Conservation (phyloP, 2,113 vertebrate species). For the Saccopteryx leptura region DNA sequence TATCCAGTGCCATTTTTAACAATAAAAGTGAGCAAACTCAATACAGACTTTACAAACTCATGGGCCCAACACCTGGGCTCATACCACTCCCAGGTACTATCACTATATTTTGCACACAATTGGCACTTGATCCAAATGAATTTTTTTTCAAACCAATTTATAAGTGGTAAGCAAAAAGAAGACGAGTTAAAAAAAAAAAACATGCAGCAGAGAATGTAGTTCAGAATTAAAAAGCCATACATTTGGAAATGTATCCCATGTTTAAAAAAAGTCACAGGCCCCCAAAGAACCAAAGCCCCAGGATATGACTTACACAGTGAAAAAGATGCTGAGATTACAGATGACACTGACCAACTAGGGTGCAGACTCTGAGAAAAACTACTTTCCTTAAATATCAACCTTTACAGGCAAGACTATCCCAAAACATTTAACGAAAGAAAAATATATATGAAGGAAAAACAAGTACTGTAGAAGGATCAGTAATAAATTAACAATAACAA, state of each 20-base stretch:
- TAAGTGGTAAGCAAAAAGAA: constrained; percentile 6
- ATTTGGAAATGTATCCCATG: neutral
- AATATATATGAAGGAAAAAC: neutral
- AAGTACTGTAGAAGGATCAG: neutral
- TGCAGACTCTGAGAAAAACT: constrained; percentile 27
- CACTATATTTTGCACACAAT: neutral
- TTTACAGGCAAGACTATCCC: neutral
- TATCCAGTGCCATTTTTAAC: too few relatives aligned
- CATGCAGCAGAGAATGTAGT: neutral
- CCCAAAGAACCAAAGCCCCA: neutral
- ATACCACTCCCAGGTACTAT: neutral
- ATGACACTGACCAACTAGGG: neutral
- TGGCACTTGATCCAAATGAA: neutral
- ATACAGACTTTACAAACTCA: too few relatives aligned
- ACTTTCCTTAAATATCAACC: constrained; percentile 34
- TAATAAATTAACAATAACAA: neutral
- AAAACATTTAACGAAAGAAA: neutral
- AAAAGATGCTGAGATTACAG: neutral
- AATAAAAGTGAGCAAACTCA: too few relatives aligned
- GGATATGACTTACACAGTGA: neutral
- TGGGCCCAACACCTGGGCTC: too few relatives aligned
- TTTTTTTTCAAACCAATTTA: neutral
- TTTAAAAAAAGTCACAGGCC: neutral
- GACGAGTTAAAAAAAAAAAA: neutral
- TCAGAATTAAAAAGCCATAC: neutral